Conservation (phyloP, 1,140 invertebrate genomes). For the Brachionus rotundiformis region DNA sequence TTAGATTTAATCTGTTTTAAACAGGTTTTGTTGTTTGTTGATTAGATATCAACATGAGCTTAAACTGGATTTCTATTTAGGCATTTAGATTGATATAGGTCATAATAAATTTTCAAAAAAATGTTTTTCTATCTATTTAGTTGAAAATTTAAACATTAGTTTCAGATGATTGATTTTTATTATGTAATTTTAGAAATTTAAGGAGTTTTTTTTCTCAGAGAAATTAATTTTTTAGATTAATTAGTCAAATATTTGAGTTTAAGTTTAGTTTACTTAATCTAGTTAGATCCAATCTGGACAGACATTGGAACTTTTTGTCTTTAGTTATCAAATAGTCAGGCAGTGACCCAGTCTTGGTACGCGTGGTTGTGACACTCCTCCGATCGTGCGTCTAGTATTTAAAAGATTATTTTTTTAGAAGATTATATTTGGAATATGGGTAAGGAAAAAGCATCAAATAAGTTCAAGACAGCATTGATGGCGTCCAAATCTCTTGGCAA, state of each 20-base stretch:
- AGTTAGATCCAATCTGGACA: too few relatives aligned
- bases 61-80: not conserved
- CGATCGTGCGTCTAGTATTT: not conserved
- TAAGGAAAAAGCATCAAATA: not conserved
- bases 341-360: not conserved
- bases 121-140: too few relatives aligned
- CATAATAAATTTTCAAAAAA: too few relatives aligned
- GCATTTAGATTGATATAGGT: too few relatives aligned
- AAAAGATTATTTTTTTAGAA: not conserved
- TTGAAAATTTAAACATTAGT: not conserved
- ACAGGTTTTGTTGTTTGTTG: not conserved
- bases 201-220: too few relatives aligned
- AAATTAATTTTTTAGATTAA: too few relatives aligned
- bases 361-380: not conserved
- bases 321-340: not conserved
- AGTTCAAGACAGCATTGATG: not conserved
- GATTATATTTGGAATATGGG: not conserved
- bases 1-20: not conserved
- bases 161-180: not conserved
- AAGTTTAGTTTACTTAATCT: not conserved
- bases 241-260: too few relatives aligned
- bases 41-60: not conserved
- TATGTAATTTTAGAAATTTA: not conserved
- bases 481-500: not conserved
- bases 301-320: not conserved